A percentile compares a stretch with the other conserved stretches of the same genome.
phyloP scores from a whole-genome alignment of 2,113 vertebrate genomes.

The Tenrec ecaudatus region DNA sequence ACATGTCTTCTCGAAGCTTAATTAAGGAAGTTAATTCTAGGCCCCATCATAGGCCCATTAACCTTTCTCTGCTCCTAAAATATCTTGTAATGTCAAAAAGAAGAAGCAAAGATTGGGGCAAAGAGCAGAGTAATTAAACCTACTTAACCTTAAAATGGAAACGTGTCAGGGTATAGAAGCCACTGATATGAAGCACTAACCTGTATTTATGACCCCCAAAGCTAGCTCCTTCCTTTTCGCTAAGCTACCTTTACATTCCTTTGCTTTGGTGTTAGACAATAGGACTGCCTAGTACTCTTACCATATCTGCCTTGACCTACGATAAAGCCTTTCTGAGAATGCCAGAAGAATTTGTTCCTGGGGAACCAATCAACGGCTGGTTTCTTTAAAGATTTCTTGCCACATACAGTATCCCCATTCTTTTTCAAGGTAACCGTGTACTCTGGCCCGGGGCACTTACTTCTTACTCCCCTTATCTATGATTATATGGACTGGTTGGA shows the following conservation, averaged over 20 bases:
- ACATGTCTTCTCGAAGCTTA: conserved; percentile 78
- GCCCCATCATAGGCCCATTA: conserved; percentile 75
- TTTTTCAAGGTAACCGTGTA: not conserved
- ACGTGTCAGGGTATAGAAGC: conserved; percentile 78
- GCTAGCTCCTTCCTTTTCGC: not conserved
- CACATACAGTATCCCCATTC: not conserved
- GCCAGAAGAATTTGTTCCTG: not conserved
- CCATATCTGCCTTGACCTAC: not conserved
- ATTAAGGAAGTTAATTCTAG: conserved; percentile 82
- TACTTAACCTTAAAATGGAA: conserved; percentile 85
- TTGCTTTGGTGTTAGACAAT: not conserved
- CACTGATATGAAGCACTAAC: conserved; percentile 76
- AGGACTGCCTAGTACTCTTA: not conserved
- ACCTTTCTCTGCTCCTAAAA: conserved; percentile 84
- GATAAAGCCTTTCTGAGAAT: conserved; percentile 21
- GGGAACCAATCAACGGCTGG: not conserved
- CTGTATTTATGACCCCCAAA: conserved; percentile 81
- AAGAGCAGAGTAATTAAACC: conserved; percentile 82
- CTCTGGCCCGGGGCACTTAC: not conserved
- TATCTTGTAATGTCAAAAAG: conserved; percentile 80
- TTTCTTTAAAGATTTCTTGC: conserved; percentile 1
- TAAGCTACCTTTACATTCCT: not conserved
- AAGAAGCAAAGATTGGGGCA: conserved; percentile 75
- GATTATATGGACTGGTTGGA: not conserved
- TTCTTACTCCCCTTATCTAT: not conserved